Evolutionary conservation across 1,140 invertebrate species (phyloP).

Genomic region (Drosophila nigrodunni): DNA sequence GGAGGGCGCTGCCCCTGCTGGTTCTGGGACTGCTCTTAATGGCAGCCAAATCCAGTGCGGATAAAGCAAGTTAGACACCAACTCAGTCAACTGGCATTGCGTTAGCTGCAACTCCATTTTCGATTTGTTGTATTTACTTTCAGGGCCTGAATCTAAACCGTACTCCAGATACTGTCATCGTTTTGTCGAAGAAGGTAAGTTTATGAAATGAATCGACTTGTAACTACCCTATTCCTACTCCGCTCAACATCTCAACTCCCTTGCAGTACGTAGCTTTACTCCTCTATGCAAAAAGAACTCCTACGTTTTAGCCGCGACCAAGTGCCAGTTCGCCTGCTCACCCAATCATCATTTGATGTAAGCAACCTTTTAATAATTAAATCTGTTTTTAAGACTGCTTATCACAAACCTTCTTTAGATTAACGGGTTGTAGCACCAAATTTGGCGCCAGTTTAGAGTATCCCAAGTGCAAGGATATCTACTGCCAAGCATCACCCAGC

Average conservation of each 20-base stretch:
- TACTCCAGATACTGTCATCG: slow-evolving; percentile 17
- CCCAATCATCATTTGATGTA: not conserved
- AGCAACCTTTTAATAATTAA: not conserved
- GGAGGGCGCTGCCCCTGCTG: slow-evolving; percentile 22
- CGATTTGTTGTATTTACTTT: slow-evolving; percentile 32
- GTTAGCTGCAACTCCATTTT: not conserved
- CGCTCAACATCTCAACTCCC: not conserved
- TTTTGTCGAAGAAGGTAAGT: slow-evolving; percentile 20
- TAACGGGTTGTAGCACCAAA: not conserved
- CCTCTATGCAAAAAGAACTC: not conserved
- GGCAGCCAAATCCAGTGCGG: not conserved
- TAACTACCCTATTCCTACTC: too few relatives aligned
- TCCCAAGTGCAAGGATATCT: slow-evolving; percentile 34
- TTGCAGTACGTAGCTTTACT: not conserved
- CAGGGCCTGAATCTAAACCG: slow-evolving; percentile 12
- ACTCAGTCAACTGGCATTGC: not conserved
- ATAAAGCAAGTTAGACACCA: slow-evolving; percentile 11
- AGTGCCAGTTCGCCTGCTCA: slow-evolving; percentile 12
- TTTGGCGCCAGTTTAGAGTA: not conserved
- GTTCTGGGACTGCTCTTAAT: slow-evolving; percentile 1
- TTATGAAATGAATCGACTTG: too few relatives aligned
- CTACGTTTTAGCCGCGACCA: not conserved
- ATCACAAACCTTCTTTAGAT: not conserved
- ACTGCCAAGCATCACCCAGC: not conserved
- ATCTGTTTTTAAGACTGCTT: not conserved